phyloP scores from a whole-genome alignment of 2,113 vertebrate genomes.

The Zapornia atra region DNA sequence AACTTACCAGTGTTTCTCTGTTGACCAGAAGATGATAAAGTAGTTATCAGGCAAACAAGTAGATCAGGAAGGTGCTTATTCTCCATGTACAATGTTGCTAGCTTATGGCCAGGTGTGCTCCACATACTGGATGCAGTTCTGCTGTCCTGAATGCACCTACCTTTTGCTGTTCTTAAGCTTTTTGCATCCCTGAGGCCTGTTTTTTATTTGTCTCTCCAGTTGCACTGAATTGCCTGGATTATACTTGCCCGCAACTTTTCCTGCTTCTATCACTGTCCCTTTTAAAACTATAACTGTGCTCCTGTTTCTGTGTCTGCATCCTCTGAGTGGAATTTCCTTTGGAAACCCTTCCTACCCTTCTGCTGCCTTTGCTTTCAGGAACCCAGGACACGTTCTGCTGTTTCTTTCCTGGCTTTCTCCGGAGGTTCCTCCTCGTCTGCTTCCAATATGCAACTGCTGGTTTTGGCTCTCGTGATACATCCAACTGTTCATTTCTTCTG shows the following conservation, averaged over 20 bases:
- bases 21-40: neutral
- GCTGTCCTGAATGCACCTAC: neutral
- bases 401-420: neutral
- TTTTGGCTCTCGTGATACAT: neutral
- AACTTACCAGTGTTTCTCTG: neutral
- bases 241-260: neutral
- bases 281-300: neutral
- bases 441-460: neutral
- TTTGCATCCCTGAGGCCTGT: neutral
- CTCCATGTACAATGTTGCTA: neutral
- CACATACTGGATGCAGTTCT: neutral
- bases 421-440: neutral
- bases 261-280: neutral
- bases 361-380: neutral
- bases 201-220: neutral
- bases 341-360: neutral
- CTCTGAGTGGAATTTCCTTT: neutral
- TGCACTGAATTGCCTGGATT: neutral
- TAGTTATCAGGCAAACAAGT: neutral
- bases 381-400: neutral
- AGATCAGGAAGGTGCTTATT: neutral
- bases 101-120: neutral
- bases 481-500: neutral
- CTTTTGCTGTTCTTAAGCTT: neutral
- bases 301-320: neutral